Evolutionary conservation across 2,113 vertebrate species (phyloP).

Genomic region (Onychostoma macrolepis): DNA sequence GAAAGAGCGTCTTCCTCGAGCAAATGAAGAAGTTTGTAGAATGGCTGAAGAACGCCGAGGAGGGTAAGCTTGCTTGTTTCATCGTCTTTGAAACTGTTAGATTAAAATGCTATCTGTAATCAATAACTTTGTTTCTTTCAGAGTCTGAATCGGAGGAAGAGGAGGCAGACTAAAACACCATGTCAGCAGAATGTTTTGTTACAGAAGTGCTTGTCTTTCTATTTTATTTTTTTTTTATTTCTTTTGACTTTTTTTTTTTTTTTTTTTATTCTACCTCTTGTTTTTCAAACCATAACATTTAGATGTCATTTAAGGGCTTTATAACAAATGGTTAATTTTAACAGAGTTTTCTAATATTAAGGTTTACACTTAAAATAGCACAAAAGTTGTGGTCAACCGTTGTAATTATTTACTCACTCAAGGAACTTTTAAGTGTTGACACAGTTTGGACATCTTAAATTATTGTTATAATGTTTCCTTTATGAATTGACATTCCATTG

Average conservation of each 20-base stretch:
- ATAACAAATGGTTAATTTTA: conserved; percentile 75
- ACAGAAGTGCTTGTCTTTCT: conserved; percentile 71
- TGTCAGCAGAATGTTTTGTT: conserved; percentile 77
- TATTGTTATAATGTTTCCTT: conserved; percentile 36
- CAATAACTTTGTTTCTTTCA: conserved; percentile 62
- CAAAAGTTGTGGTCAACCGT: conserved; percentile 42
- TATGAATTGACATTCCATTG: conserved; percentile 51
- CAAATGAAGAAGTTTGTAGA: conserved; percentile 99
- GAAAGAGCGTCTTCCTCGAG: conserved; percentile 96
- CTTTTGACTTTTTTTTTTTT: conserved; percentile 82
- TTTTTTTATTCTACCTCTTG: conserved; percentile 86
- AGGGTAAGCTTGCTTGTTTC: conserved; percentile 78
- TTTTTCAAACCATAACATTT: conserved; percentile 80
- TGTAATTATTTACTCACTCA: conserved; percentile 45
- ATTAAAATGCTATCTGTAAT: not conserved
- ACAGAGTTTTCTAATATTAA: conserved; percentile 71
- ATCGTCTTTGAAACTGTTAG: not conserved
- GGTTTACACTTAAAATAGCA: conserved; percentile 69
- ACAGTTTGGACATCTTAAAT: conserved; percentile 46
- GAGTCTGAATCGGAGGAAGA: conserved; percentile 96
- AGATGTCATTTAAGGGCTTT: conserved; percentile 86
- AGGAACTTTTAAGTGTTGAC: conserved; percentile 34
- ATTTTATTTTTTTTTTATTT: conserved; percentile 78
- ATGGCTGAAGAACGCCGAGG: conserved; percentile 98
- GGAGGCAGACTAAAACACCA: conserved; percentile 85